Percentiles rank a stretch among this genome's conserved stretches.
Evolutionary conservation across 2,888 invertebrate genomes (phyloP).

Genomic region (Sympetrum striolatum): DNA sequence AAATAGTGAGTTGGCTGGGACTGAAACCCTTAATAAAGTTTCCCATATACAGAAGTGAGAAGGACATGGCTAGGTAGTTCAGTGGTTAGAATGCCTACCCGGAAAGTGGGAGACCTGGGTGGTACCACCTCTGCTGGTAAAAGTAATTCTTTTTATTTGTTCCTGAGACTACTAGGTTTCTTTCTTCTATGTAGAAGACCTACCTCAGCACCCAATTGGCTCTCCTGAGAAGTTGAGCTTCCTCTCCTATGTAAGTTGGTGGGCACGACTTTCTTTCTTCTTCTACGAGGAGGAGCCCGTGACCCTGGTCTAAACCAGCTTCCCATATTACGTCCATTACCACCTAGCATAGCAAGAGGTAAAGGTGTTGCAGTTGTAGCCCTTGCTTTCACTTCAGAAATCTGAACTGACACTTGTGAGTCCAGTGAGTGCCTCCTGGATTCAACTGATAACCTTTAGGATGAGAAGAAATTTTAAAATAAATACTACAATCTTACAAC

Average conservation of each 20-base stretch:
- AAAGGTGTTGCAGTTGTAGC: constrained; percentile 64
- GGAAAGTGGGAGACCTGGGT: too few relatives aligned
- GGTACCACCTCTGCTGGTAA: too few relatives aligned
- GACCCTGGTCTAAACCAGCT: constrained; percentile 55
- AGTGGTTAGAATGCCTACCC: too few relatives aligned
- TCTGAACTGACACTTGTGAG: constrained; percentile 84
- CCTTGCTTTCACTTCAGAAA: constrained; percentile 80
- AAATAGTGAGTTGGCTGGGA: too few relatives aligned
- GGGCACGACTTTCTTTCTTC: constrained; percentile 58
- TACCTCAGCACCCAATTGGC: constrained; percentile 74
- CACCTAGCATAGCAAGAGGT: constrained; percentile 53
- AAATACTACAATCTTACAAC: not conserved
- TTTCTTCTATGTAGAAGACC: not conserved
- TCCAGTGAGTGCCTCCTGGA: constrained; percentile 87
- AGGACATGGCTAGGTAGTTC: too few relatives aligned
- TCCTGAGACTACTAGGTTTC: too few relatives aligned
- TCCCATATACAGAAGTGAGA: too few relatives aligned
- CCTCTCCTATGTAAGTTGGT: constrained; percentile 60
- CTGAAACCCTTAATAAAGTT: too few relatives aligned
- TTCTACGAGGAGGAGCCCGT: constrained; percentile 55
- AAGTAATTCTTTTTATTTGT: too few relatives aligned
- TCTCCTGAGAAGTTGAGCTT: constrained; percentile 83
- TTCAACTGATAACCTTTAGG: constrained; percentile 77
- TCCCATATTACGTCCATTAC: constrained; percentile 52
- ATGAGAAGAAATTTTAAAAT: not conserved